These are phyloP conservation scores for Gambelia wislizenii DNA, from an alignment of 2,797 vertebrate species.

Conservation along the genomic window DNA sequence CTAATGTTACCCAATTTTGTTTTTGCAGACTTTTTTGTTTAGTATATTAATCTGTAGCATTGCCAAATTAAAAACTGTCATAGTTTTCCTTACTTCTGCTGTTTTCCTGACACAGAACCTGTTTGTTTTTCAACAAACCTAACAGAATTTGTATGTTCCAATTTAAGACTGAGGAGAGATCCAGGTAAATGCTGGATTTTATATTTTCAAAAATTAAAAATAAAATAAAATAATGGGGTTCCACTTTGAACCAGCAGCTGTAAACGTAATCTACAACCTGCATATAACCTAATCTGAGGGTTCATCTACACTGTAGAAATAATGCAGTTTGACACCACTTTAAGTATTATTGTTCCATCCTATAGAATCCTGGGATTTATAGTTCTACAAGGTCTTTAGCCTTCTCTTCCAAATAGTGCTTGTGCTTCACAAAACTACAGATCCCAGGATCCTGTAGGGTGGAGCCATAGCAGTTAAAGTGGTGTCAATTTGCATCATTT, in stretches of 20 bases:
- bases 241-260: not conserved
- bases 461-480: too few relatives aligned
- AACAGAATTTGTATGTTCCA: not conserved
- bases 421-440: too few relatives aligned
- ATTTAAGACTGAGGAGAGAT: not conserved
- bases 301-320: too few relatives aligned
- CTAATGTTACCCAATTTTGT: not conserved
- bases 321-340: too few relatives aligned
- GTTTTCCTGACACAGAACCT: not conserved
- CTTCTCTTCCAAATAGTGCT: too few relatives aligned
- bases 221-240: too few relatives aligned
- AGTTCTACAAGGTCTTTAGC: too few relatives aligned
- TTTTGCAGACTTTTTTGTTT: not conserved
- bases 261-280: not conserved
- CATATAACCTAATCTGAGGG: conserved; percentile 2
- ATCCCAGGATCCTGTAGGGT: too few relatives aligned
- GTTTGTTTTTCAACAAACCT: too few relatives aligned
- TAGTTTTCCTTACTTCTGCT: not conserved
- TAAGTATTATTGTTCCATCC: too few relatives aligned
- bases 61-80: not conserved
- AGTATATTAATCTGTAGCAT: not conserved
- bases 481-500: too few relatives aligned
- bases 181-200: not conserved
- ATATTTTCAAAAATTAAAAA: not conserved
- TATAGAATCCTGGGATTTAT: too few relatives aligned